phyloP scores from a whole-genome alignment of 2,888 invertebrate species.

The Xestia sexstrigata region DNA sequence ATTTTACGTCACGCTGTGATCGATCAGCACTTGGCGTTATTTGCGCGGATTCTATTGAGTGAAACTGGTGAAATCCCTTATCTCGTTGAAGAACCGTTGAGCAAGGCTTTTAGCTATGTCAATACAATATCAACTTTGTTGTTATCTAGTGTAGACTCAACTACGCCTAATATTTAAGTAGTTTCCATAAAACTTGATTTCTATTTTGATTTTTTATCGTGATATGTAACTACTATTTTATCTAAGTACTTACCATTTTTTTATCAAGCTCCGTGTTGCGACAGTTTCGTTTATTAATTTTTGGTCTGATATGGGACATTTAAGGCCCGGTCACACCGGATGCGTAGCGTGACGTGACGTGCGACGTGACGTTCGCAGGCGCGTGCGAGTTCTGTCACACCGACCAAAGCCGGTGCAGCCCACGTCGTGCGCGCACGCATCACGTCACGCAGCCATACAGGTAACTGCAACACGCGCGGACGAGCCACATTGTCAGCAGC shows the following conservation, averaged over 20 bases:
- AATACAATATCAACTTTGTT: constrained; percentile 64
- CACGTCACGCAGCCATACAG: too few species aligned
- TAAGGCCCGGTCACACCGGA: too few species aligned
- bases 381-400: too few species aligned
- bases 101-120: constrained; percentile 75
- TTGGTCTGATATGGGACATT: constrained; percentile 13
- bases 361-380: too few species aligned
- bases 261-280: constrained; percentile 38
- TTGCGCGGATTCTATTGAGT: constrained; percentile 48
- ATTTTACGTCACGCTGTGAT: constrained; percentile 70
- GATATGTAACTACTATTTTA: constrained; percentile 42
- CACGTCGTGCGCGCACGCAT: too few species aligned
- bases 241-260: constrained; percentile 33
- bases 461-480: too few species aligned
- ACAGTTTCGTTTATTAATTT: constrained; percentile 46
- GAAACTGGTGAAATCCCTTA: constrained; percentile 69
- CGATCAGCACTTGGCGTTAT: constrained; percentile 51
- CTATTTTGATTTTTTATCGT: constrained; percentile 45
- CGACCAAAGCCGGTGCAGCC: too few species aligned
- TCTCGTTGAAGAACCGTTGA: constrained; percentile 67
- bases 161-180: constrained; percentile 43
- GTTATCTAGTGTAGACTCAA: constrained; percentile 44
- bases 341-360: too few species aligned
- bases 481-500: too few species aligned
- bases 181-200: constrained; percentile 48